Evolutionary conservation across 2,888 invertebrate species (phyloP), one percentile per base, ranked within the genome.

Genomic region (Sinotaia quadrata): DNA sequence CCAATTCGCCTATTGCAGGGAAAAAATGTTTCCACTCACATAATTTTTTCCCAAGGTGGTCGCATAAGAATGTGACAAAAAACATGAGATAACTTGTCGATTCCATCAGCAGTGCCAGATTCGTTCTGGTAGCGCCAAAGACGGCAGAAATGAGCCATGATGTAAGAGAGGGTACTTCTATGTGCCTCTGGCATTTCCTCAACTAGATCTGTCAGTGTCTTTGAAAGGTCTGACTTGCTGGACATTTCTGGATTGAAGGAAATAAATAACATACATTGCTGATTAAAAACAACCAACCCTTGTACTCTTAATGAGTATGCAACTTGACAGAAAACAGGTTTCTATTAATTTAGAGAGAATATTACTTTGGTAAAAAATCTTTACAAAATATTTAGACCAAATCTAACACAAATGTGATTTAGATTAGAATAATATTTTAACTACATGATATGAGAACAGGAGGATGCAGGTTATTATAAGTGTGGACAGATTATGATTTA

Each of bases 1-100:
- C n/a, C n/a, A n/a, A n/a, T n/a, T n/a, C n/a, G n/a, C n/a, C n/a
- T n/a, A n/a, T n/a, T n/a, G n/a, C n/a, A n/a, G n/a, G n/a, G n/a
- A n/a, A n/a, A n/a, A n/a, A n/a, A n/a, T n/a, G n/a, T n/a, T n/a
- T n/a, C 34, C 10, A 89, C 91, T 91, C 90, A 93, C 93, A 93
- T 91, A 75, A 93, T 93, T 81, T 92, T 90, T 49, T 93, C 93
- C 93, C 93, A 94, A 7, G 93, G 93, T 27, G 94, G 94, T 72
- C 93, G 89, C 52, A 94, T 89, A 61, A 94, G 90, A 78, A 93
- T 92, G 84, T 93, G 92, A 87, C 93, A 93, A 81, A 93, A 91
- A 56, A 92, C 92, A 88, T 93, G 93, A 59, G 93, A 90, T 62
- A 94, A 90, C 66, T 83, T 84, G 60, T 82, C 78, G 1, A 83